Percentiles rank a stretch among this genome's conserved stretches.
Conservation (phyloP, 2,113 vertebrate species). For the Haemorhous mexicanus region DNA sequence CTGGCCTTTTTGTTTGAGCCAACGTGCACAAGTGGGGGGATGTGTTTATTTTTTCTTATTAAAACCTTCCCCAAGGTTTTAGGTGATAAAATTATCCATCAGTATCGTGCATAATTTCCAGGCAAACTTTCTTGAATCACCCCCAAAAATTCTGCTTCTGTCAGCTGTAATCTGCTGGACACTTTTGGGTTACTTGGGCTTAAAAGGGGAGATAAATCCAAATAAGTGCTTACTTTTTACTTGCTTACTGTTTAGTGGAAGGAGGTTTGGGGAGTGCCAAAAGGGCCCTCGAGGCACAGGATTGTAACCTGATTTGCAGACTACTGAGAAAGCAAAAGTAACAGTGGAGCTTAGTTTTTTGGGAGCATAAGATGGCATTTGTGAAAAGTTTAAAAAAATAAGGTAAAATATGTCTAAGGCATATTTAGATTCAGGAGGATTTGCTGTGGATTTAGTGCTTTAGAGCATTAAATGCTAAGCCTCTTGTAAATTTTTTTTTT, state of each 20-base stretch:
- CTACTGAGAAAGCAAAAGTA: not conserved
- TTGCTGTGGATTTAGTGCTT: conserved; percentile 54
- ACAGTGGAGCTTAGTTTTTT: not conserved
- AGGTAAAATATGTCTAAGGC: not conserved
- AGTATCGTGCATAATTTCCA: not conserved
- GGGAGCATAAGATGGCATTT: not conserved
- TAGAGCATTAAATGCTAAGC: conserved; percentile 19
- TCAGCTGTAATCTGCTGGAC: not conserved
- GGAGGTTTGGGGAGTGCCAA: not conserved
- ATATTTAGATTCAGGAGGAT: conserved; percentile 27
- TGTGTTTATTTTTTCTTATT: not conserved
- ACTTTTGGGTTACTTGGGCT: not conserved
- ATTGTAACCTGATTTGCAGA: not conserved
- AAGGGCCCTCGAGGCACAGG: not conserved
- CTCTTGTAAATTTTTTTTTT: not conserved
- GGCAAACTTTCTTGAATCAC: not conserved
- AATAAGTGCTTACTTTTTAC: not conserved
- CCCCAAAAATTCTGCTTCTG: not conserved
- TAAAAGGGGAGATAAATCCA: not conserved
- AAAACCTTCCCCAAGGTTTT: not conserved
- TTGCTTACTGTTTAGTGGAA: not conserved
- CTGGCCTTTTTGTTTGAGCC: not conserved
- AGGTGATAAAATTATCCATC: not conserved
- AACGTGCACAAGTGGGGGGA: not conserved
- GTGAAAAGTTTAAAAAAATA: not conserved